These are phyloP conservation scores for Creontiades dilutus DNA, from an alignment of 2,888 invertebrate species.

Conservation along the genomic window DNA sequence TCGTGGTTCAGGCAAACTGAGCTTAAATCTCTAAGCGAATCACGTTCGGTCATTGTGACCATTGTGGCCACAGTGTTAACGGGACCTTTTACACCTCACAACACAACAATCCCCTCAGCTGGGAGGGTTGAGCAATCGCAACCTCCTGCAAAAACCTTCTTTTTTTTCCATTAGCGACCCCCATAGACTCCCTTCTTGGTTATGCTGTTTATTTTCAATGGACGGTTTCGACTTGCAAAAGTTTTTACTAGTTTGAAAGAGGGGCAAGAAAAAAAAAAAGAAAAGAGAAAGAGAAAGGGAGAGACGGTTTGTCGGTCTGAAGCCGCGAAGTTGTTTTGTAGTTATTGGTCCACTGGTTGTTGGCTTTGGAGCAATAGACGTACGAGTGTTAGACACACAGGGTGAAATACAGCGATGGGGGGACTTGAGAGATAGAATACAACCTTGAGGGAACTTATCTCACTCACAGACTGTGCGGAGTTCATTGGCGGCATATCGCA, in stretches of 20 bases:
- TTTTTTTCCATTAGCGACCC: neutral
- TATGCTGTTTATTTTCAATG: slow-evolving; percentile 25
- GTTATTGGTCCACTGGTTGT: too few species aligned
- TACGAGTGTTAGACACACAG: too few species aligned
- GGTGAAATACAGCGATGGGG: too few species aligned
- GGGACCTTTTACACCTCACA: slow-evolving; percentile 7
- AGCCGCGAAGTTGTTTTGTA: neutral
- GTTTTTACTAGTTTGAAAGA: neutral
- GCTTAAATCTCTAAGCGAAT: neutral
- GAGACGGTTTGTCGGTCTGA: slow-evolving; percentile 9
- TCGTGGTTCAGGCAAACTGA: neutral
- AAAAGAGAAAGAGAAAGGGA: neutral
- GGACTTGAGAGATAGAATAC: too few species aligned
- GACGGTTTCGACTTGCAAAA: slow-evolving; percentile 7
- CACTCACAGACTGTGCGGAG: too few species aligned
- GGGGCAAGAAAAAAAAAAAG: too few species aligned
- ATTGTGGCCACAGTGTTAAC: slow-evolving; percentile 4
- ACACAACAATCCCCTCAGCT: neutral
- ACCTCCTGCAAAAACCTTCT: slow-evolving; percentile 1
- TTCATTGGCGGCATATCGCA: too few species aligned
- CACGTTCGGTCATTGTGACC: neutral
- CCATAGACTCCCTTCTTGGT: slow-evolving; percentile 4
- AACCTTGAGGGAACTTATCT: too few species aligned
- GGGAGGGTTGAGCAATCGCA: neutral
- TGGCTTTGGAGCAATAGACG: too few species aligned